Evolutionary conservation across 1,140 invertebrate species (phyloP).

Genomic region (Drosophila sucinea): DNA sequence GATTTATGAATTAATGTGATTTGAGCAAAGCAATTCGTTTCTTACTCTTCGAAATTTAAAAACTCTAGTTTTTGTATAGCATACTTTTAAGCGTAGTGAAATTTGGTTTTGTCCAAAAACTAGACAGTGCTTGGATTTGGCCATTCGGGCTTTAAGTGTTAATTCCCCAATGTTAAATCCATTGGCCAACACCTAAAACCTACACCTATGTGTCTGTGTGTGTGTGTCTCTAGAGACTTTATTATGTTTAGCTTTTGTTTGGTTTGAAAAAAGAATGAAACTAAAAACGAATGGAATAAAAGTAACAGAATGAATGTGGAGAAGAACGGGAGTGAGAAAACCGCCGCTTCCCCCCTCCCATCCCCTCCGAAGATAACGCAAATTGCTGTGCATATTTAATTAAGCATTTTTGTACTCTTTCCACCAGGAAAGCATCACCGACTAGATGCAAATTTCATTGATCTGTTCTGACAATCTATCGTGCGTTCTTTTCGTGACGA

Average conservation of each 20-base stretch:
- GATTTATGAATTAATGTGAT: no score
- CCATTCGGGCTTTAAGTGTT: constrained; percentile 52
- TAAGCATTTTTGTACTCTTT: constrained; percentile 2
- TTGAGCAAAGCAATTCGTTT: no score
- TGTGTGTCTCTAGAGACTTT: not conserved
- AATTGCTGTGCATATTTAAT: constrained; percentile 10
- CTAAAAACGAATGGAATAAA: not conserved
- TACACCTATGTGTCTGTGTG: not conserved
- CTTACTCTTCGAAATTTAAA: not conserved
- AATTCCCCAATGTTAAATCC: constrained; percentile 43
- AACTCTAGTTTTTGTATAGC: not conserved
- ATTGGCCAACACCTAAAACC: not conserved
- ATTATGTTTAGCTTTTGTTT: constrained; percentile 3
- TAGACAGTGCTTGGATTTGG: constrained; percentile 5
- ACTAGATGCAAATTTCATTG: not conserved
- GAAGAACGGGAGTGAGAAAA: not conserved
- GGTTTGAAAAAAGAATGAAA: not conserved
- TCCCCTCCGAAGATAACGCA: not conserved
- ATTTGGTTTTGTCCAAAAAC: constrained; percentile 18
- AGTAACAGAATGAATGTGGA: not conserved
- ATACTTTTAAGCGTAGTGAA: not conserved
- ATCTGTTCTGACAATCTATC: no score
- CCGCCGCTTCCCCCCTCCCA: not conserved
- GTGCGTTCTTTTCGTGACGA: no score
- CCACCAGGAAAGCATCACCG: not conserved